phyloP scores from a whole-genome alignment of 2,888 invertebrate genomes.

The Hecatera dysodea region DNA sequence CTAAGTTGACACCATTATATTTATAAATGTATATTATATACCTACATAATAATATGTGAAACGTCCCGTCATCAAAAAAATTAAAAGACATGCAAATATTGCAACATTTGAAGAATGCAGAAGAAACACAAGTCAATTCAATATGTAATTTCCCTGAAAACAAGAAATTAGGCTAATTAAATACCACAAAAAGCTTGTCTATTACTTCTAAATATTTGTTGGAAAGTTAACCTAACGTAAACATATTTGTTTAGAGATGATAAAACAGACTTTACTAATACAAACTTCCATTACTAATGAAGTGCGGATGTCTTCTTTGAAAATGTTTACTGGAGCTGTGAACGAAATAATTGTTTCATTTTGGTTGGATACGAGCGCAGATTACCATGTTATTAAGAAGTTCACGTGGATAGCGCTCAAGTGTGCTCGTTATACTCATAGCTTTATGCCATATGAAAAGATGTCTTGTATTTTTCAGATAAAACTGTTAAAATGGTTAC shows the following conservation, averaged over 20 bases:
- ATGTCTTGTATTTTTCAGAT: background rate
- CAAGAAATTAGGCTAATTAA: background rate
- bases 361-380: constrained; percentile 23
- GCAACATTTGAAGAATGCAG: background rate
- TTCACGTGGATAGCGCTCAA: constrained; percentile 4
- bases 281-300: constrained; percentile 22
- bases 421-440: background rate
- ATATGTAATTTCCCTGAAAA: background rate
- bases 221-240: constrained; percentile 13
- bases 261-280: constrained; percentile 7
- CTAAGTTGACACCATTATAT: background rate
- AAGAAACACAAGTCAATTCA: background rate
- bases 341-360: constrained; percentile 34
- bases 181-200: background rate
- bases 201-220: constrained; percentile 27
- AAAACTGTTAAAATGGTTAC: background rate
- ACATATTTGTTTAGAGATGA: constrained; percentile 26
- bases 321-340: constrained; percentile 26
- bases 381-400: constrained; percentile 37
- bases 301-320: constrained; percentile 21
- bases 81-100: too few relatives aligned
- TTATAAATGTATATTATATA: background rate
- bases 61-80: too few relatives aligned
- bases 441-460: background rate
- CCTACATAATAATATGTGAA: too few relatives aligned